Evolutionary conservation across 2,888 invertebrate genomes (phyloP).

Genomic region (Dryomyza anilis): DNA sequence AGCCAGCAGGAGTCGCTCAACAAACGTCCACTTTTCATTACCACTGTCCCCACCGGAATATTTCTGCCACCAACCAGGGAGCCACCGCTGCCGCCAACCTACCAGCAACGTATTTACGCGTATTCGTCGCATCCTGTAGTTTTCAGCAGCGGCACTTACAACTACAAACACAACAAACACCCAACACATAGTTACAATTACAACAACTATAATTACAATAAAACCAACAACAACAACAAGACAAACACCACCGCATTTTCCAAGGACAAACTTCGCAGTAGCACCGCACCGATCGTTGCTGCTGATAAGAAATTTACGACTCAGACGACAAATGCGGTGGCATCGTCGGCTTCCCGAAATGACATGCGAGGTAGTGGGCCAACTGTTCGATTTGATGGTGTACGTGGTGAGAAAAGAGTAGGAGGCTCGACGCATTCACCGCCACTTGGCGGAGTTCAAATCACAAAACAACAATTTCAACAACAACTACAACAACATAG

Average conservation of each 20-base stretch:
- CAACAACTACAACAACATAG: conserved; percentile 50
- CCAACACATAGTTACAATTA: background rate
- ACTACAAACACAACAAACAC: conserved; percentile 12
- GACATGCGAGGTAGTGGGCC: conserved; percentile 45
- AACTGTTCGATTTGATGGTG: background rate
- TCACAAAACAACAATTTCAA: conserved; percentile 52
- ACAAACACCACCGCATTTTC: conserved; percentile 15
- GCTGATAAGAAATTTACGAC: conserved; percentile 28
- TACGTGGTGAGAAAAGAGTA: background rate
- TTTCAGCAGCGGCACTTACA: conserved; percentile 36
- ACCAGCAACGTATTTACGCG: conserved; percentile 66
- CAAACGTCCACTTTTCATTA: conserved; percentile 73
- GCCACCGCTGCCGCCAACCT: conserved; percentile 49
- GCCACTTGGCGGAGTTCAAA: conserved; percentile 44
- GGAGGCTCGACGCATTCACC: conserved; percentile 8
- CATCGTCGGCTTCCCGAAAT: conserved; percentile 36
- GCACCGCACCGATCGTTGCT: conserved; percentile 16
- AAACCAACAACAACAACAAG: conserved; percentile 19
- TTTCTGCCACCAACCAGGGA: conserved; percentile 78
- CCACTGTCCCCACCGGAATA: conserved; percentile 79
- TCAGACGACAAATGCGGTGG: conserved; percentile 1
- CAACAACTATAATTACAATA: conserved; percentile 23
- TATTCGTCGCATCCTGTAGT: conserved; percentile 69
- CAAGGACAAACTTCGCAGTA: conserved; percentile 28
- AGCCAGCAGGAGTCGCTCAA: conserved; percentile 43